A percentile compares a stretch with the other conserved stretches of the same genome.
Evolutionary conservation across 2,113 vertebrate genomes (phyloP).

Genomic region (Excalfactoria chinensis): DNA sequence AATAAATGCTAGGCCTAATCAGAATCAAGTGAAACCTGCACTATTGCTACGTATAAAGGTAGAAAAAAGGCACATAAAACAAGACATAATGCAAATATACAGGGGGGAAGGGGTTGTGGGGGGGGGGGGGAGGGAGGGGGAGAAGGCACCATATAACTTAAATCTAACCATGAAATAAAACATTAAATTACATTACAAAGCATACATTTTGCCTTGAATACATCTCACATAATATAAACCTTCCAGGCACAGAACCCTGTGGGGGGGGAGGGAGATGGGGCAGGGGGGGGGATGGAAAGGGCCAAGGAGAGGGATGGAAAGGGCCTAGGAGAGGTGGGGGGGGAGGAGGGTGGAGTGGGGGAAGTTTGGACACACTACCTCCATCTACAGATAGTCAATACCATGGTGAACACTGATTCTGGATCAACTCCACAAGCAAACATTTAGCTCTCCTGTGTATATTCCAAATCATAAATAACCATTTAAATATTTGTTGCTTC

Average conservation of each 20-base stretch:
- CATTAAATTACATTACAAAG: neutral
- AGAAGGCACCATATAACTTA: neutral
- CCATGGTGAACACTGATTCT: neutral
- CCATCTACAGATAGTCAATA: neutral
- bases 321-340: no score
- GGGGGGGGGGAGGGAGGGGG: no score
- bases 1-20: neutral
- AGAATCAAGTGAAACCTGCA: neutral
- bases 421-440: no score
- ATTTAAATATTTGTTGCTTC: neutral
- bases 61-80: neutral
- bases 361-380: neutral
- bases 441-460: neutral
- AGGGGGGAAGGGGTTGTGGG: neutral
- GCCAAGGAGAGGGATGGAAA: no score
- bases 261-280: no score
- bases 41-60: neutral
- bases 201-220: neutral
- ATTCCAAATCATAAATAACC: neutral
- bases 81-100: neutral
- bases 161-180: neutral
- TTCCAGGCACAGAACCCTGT: neutral
- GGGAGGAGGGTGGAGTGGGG: accelerated
- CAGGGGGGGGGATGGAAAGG: accelerated
- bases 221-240: neutral